Evolutionary conservation across 2,888 invertebrate genomes (phyloP), one percentile per base, ranked within the genome.

Genomic region (Scaptodrosophila latifasciaeformis): DNA sequence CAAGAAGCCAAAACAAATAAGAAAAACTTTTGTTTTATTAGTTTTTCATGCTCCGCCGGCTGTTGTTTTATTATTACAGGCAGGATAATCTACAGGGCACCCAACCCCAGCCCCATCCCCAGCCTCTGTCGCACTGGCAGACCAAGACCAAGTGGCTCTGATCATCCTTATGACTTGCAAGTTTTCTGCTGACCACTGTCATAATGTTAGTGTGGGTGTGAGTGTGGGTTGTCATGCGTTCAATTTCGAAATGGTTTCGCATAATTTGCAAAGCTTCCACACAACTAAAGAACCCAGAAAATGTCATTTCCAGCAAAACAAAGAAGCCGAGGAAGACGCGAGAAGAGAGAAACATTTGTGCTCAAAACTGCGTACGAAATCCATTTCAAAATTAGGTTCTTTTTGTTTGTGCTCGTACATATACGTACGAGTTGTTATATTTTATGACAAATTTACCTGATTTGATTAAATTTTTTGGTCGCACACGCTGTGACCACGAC

Each of bases 361-460:
- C 59, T 75, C 66, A 65, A 75, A 76, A 69, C 63, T 81, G 79
- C 79, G 71, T 80, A 80, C 61, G 67, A 69, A 72, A 72, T 69
- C 82, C 82, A 81, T 82, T 81, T 78, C 76, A 74, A 78, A 82
- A 82, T 81, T 78, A 71, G 67, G 10, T 39, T 35, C 40, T 49
- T n/a, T 19, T 35, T 21, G 17, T 49, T 31, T 54, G 50, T 49
- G 5, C 31, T 48, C 34, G 49, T 47, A 35, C 24, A 24, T 24
- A 24, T 24, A 7, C 24, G n/a, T n/a, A n/a, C n/a, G n/a, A n/a
- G 46, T 37, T 35, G 54, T 45, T 54, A 61, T 79, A 74, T 74
- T 84, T 83, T 84, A 84, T 81, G 84, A 81, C 76, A 84, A 77
- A 82, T 81, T 81, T 84, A 83, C 84, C 83, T 83, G 84, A 84